Base-by-base conservation (phyloP, 2,888 invertebrate species). In the Tricholauxania praeusta region DNA sequence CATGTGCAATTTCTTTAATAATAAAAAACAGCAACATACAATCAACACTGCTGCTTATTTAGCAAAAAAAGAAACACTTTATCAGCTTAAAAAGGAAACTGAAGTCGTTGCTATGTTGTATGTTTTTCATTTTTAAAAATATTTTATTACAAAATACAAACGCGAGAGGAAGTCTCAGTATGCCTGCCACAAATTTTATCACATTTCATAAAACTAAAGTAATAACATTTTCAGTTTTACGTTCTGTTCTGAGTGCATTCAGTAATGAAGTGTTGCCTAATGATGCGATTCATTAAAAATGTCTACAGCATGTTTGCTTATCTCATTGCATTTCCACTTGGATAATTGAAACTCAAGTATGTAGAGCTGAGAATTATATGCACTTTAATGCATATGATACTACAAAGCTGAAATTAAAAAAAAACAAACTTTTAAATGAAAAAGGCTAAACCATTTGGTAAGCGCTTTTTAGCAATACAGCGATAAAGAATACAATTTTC, bases 341-440 rank as follows among this genome's bases (percentile, higher is more conserved):
- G 47, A 47, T 55, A 67, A 67, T 67, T 67, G 67, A 67, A 67
- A 47, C 47, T 55, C 53, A 67, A 67, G 67, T 55, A n/a, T 39
- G 39, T 39, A 39, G n/a, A 66, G 52, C 66, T 22, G 49, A 32
- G 47, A 39, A 62, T 39, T n/a, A 62, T 3, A 39, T 39, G 39
- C 39, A 39, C 39, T 39, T 39, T 8, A 39, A 39, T 39, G 8
- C 6, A 39, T 39, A 3, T 39, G 39, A 39, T 39, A 39, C 39
- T 39, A 3, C 39, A 39, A 39, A 39, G 39, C 8, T 8, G 8
- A 39, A 39, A 39, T 10, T 39, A 39, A 2, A 6, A 39, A 8
- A 39, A 10, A 39, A 6, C 7, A 39, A 39, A 8, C 1, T 39
- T 8, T 39, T 39, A 10, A 39, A 1, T 39, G 39, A 39, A 39